Percentiles rank a stretch among this genome's conserved stretches.
These are phyloP conservation scores for Chionomys nivalis DNA, from an alignment of 2,113 vertebrate genomes.

Conservation along the genomic window DNA sequence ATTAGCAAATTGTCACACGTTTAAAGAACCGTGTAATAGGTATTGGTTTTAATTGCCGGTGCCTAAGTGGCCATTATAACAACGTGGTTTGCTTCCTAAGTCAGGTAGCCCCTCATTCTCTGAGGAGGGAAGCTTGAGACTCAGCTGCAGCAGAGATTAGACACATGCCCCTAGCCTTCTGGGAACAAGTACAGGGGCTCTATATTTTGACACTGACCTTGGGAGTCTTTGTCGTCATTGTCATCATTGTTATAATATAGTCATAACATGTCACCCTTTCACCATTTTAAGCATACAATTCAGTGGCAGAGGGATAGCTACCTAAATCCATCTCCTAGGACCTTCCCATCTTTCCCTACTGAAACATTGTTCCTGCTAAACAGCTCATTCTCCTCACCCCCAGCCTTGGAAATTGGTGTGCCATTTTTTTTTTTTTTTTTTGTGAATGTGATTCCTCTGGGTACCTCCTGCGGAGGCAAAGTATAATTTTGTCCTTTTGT, in stretches of 20 bases:
- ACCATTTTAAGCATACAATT: not conserved
- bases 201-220: not conserved
- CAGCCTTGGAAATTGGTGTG: too few relatives aligned
- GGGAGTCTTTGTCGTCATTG: not conserved
- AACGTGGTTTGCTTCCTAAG: conserved; percentile 69
- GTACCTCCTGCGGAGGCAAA: not conserved
- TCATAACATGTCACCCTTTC: not conserved
- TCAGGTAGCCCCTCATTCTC: conserved; percentile 58
- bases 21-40: conserved; percentile 78
- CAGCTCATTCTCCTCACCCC: fast-evolving
- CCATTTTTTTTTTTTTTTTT: not conserved
- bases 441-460: not conserved
- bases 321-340: not conserved
- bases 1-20: conserved; percentile 73
- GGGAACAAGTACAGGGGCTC: fast-evolving
- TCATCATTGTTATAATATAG: not conserved
- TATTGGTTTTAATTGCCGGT: conserved; percentile 77
- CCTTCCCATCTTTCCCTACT: not conserved
- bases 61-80: conserved; percentile 70
- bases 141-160: not conserved
- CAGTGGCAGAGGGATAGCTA: not conserved
- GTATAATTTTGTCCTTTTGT: not conserved
- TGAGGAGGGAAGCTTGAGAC: conserved; percentile 17
- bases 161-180: not conserved
- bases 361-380: not conserved